phyloP scores from a whole-genome alignment of 2,113 vertebrate species.

The Plecturocebus donacophilus region DNA sequence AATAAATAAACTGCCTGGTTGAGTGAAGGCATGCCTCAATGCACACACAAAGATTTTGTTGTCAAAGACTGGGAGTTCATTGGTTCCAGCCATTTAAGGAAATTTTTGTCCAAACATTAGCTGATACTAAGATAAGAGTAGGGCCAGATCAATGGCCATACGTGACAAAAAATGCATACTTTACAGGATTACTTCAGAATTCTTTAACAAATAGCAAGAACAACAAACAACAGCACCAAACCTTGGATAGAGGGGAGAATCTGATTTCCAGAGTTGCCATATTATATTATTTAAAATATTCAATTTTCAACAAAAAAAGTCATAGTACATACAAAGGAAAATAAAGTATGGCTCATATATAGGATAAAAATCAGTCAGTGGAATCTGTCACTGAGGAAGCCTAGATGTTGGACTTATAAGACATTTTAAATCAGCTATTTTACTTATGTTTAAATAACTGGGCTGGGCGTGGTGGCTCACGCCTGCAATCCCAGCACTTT shows the following conservation, averaged over 20 bases:
- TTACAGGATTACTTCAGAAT: neutral
- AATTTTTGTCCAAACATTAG: neutral
- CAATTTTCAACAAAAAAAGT: too few species aligned
- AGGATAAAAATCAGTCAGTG: too few species aligned
- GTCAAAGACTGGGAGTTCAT: neutral
- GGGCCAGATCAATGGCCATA: neutral
- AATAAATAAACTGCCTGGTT: neutral
- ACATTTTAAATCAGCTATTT: neutral
- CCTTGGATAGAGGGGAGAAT: neutral
- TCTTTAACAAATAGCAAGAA: neutral
- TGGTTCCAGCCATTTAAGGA: neutral
- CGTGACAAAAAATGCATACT: neutral
- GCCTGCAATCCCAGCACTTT: too few species aligned
- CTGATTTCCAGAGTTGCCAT: too few species aligned
- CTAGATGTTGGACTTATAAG: neutral
- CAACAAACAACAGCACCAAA: neutral
- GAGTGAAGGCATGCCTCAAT: neutral
- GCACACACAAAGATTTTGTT: neutral
- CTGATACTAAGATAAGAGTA: neutral
- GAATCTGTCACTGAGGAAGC: too few species aligned
- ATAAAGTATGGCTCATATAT: too few species aligned
- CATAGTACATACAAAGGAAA: too few species aligned
- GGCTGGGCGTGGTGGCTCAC: too few species aligned
- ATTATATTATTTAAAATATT: too few species aligned
- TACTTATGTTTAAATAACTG: neutral